Percentiles rank a stretch among this genome's conserved stretches.
Evolutionary conservation across 2,113 vertebrate genomes (phyloP).

Genomic region (Gymnarchus niloticus): DNA sequence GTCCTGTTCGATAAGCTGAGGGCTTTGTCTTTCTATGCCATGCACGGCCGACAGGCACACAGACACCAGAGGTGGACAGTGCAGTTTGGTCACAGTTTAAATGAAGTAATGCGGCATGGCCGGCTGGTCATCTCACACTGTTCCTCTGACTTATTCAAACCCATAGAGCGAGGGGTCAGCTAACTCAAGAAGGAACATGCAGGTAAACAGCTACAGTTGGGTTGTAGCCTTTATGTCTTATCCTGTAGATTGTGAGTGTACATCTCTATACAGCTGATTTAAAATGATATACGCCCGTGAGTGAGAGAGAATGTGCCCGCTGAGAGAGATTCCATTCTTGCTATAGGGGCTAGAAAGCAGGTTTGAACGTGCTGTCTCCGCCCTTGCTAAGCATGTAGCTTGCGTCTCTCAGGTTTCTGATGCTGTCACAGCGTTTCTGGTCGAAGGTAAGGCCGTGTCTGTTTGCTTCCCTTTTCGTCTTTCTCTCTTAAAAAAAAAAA

Average conservation of each 20-base stretch:
- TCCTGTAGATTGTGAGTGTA: not conserved
- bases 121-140: not conserved
- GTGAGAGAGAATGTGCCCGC: not conserved
- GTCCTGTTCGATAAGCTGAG: constrained; percentile 30
- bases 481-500: not conserved
- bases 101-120: too few species aligned
- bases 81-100: not conserved
- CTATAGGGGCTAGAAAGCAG: not conserved
- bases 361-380: not conserved
- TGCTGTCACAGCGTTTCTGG: not conserved
- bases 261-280: too few species aligned
- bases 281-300: too few species aligned
- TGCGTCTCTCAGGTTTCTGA: not conserved
- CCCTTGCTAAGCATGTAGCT: not conserved
- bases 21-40: not conserved
- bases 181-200: not conserved
- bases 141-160: not conserved
- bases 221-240: not conserved
- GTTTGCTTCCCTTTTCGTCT: not conserved
- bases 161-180: not conserved
- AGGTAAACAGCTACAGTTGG: not conserved
- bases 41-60: not conserved
- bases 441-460: not conserved
- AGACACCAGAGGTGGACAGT: not conserved
- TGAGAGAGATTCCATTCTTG: not conserved